Base-by-base conservation (phyloP, 2,797 vertebrate species). In the Scolopax rusticola region DNA sequence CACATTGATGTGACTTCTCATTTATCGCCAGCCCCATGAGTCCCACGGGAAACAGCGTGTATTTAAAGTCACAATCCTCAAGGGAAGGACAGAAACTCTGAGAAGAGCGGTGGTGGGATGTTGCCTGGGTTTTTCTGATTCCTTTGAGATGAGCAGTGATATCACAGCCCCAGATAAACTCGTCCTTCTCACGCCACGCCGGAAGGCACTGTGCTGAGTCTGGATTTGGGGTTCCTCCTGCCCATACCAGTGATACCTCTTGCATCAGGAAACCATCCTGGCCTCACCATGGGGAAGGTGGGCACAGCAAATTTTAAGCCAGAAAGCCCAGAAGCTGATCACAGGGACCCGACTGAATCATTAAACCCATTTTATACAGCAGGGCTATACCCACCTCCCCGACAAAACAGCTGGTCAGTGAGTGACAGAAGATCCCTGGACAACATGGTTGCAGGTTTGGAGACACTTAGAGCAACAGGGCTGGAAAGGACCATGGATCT, bases 281-380 rank as follows among this genome's bases (percentile, higher is more conserved):
- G 71, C 21, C 51, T 88, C 7, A 0, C 17, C 1, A 0, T 24
- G 15, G 21, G n/a, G 24, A 68, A 84, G 15, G 51, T n/a, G 0
- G 0, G 14, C 9, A 18, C 10, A 8, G 2, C 11, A 75, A 59
- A 57, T 84, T 95, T 91, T n/a, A 51, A 76, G 12, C 15, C 19
- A 43, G 25, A 84, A n/a, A 4, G 1, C 27, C 64, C 15, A 38
- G 40, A 43, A 92, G 0, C 4, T 47, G 70, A 8, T 89, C 54
- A 65, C 43, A 63, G 56, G 33, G 40, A 70, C 23, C 32, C 38
- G 56, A 54, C 1, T 0, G 40, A 51, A 8, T 41, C 80, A 27
- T 56, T 28, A 78, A 77, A 67, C 12, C 24, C 53, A 32, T 33
- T 47, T 38, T 12, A 1, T 16, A 20, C 5, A 56, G 38, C 60